Percentiles rank a stretch among this genome's conserved stretches.
Evolutionary conservation across 23 tunicate species (phyloP).

Genomic region (Trididemnum nubilum): DNA sequence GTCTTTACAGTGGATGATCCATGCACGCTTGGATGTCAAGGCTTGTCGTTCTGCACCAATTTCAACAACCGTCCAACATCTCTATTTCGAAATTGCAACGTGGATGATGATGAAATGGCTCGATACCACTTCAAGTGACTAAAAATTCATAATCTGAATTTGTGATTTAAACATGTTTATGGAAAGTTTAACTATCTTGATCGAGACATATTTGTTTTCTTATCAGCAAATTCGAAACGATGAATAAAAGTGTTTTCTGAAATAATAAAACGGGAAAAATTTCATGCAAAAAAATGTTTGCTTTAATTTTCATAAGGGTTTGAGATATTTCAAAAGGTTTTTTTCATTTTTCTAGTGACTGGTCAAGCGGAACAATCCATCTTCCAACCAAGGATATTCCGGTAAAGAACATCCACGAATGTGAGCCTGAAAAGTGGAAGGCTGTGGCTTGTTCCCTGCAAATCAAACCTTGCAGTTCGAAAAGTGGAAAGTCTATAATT

Average conservation of each 20-base stretch:
- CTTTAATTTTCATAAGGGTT: too few relatives aligned
- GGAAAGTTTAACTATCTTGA: too few relatives aligned
- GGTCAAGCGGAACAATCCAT: conserved; percentile 51
- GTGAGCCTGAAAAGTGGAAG: conserved; percentile 90
- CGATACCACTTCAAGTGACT: conserved; percentile 52
- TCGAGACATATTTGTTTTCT: too few relatives aligned
- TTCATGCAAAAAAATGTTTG: too few relatives aligned
- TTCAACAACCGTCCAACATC: conserved; percentile 78
- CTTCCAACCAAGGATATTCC: conserved; percentile 47
- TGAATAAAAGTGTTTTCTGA: too few relatives aligned
- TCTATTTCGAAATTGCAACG: conserved; percentile 60
- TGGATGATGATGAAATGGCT: conserved; percentile 54
- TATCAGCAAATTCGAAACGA: too few relatives aligned
- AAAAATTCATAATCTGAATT: background rate
- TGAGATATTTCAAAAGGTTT: too few relatives aligned
- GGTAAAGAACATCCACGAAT: conserved; percentile 48
- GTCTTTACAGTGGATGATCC: conserved; percentile 61
- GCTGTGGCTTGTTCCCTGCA: conserved; percentile 84
- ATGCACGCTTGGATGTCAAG: conserved; percentile 78
- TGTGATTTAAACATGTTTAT: background rate
- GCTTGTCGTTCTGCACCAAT: conserved; percentile 70
- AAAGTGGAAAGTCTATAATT: conserved; percentile 54
- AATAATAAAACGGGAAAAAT: too few relatives aligned
- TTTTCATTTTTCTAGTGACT: conserved; percentile 26
- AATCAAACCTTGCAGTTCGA: conserved; percentile 70